Conservation (phyloP, 2,113 vertebrate genomes). For the Tautogolabrus adspersus region DNA sequence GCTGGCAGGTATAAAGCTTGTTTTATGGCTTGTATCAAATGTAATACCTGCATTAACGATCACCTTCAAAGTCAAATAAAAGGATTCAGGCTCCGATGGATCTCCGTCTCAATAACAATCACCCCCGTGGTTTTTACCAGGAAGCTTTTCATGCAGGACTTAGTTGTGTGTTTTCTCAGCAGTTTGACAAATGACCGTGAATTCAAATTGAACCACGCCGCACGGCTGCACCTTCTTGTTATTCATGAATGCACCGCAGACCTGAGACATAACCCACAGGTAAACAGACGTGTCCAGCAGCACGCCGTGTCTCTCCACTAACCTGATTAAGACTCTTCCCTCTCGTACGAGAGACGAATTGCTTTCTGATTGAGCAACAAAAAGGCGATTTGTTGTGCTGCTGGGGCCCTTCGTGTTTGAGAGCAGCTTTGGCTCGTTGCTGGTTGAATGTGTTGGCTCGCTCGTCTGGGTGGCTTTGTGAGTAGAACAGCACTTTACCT, state of each 20-base stretch:
- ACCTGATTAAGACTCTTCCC: slow-evolving; percentile 14
- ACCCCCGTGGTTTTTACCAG: too few relatives aligned
- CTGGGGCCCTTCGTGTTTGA: neutral
- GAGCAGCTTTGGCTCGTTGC: slow-evolving; percentile 19
- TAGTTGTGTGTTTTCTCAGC: neutral
- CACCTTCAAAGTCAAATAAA: too few relatives aligned
- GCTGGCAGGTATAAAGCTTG: too few relatives aligned
- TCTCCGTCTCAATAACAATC: too few relatives aligned
- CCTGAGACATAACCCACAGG: slow-evolving; percentile 23
- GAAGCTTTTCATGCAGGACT: neutral
- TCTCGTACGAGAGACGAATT: neutral
- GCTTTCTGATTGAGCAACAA: slow-evolving; percentile 20
- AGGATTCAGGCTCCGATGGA: too few relatives aligned
- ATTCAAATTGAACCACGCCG: neutral
- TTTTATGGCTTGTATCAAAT: too few relatives aligned
- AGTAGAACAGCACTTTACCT: slow-evolving; percentile 25
- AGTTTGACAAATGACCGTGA: neutral
- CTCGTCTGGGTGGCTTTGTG: neutral
- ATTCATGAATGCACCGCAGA: neutral
- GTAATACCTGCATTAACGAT: too few relatives aligned
- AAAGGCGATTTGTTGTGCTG: slow-evolving; percentile 11
- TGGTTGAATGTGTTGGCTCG: slow-evolving; percentile 4
- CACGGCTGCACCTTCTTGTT: too few relatives aligned
- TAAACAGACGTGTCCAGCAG: slow-evolving; percentile 15
- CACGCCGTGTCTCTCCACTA: slow-evolving; percentile 7